These are phyloP conservation scores for Nannospalax galili DNA, from an alignment of 2,113 vertebrate species.

Conservation along the genomic window DNA sequence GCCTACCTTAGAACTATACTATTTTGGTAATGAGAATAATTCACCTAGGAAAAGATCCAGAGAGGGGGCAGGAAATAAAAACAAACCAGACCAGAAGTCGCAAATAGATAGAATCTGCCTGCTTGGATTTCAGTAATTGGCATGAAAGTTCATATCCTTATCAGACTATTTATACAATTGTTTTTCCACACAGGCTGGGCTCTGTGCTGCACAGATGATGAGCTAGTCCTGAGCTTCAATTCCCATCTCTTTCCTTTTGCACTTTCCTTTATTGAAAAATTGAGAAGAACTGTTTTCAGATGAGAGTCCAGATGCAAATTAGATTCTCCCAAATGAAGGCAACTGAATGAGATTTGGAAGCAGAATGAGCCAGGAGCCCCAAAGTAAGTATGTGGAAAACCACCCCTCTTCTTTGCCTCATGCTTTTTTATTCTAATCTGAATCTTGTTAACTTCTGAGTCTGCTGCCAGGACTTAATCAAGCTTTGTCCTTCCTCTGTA, in stretches of 20 bases:
- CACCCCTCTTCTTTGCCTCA: not conserved
- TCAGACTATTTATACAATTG: not conserved
- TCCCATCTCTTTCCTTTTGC: not conserved
- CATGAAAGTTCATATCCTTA: not conserved
- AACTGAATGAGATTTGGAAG: not conserved
- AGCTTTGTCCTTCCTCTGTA: slow-evolving; percentile 59
- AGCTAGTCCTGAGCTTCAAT: not conserved
- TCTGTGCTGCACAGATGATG: not conserved
- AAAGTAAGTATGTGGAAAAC: not conserved
- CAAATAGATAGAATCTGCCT: slow-evolving; percentile 19
- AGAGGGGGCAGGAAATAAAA: too few species aligned
- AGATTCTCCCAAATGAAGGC: not conserved
- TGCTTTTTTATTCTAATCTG: slow-evolving; percentile 22
- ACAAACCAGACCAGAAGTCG: not conserved
- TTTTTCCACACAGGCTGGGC: not conserved
- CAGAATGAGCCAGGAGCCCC: not conserved
- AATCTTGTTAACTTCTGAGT: slow-evolving; percentile 51
- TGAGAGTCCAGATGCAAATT: not conserved
- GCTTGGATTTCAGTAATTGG: not conserved
- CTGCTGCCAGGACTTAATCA: slow-evolving; percentile 51
- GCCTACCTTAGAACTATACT: not conserved
- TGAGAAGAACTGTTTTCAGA: slow-evolving; percentile 36
- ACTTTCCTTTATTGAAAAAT: not conserved
- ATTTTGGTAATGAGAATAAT: slow-evolving; percentile 52
- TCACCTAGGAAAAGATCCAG: slow-evolving; percentile 24